A percentile compares a stretch with the other conserved stretches of the same genome.
phyloP scores from a whole-genome alignment of 1,140 invertebrate genomes.

The Radopholus similis region DNA sequence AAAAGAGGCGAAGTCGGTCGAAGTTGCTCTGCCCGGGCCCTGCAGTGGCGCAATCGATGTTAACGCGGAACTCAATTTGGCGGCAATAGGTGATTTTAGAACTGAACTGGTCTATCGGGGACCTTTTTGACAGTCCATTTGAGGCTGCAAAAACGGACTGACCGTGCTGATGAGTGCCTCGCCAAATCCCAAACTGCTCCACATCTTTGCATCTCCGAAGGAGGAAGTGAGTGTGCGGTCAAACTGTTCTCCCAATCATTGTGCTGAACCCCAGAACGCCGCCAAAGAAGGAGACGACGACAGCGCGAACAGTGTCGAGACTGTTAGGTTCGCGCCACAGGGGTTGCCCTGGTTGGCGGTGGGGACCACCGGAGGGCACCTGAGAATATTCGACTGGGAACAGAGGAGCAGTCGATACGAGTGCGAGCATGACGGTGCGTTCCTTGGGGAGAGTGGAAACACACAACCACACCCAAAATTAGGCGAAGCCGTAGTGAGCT shows the following conservation, averaged over 20 bases:
- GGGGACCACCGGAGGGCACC: constrained; percentile 18
- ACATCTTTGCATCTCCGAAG: background rate
- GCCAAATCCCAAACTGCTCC: constrained; percentile 18
- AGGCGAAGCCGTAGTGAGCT: constrained; percentile 29
- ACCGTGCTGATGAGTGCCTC: constrained; percentile 29
- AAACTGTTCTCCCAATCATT: background rate
- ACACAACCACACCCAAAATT: background rate
- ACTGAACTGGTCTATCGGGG: background rate
- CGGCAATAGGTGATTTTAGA: constrained; percentile 19
- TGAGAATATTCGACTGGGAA: constrained; percentile 32
- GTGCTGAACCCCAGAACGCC: too few species aligned
- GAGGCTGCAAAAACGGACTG: constrained; percentile 28
- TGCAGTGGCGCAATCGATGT: constrained; percentile 20
- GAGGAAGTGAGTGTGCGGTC: background rate
- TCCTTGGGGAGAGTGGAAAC: background rate
- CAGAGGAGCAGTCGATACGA: constrained; percentile 21
- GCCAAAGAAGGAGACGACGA: background rate
- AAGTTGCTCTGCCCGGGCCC: constrained; percentile 16
- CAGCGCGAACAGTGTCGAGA: constrained; percentile 21
- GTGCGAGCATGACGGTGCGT: constrained; percentile 29
- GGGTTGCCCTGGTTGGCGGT: constrained; percentile 35
- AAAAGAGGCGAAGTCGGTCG: constrained; percentile 14
- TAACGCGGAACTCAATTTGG: constrained; percentile 9
- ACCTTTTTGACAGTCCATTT: background rate
- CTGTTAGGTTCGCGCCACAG: constrained; percentile 17